Evolutionary conservation across 2,888 invertebrate genomes (phyloP), one percentile per base, ranked within the genome.

Genomic region (Plemyria rubiginata): DNA sequence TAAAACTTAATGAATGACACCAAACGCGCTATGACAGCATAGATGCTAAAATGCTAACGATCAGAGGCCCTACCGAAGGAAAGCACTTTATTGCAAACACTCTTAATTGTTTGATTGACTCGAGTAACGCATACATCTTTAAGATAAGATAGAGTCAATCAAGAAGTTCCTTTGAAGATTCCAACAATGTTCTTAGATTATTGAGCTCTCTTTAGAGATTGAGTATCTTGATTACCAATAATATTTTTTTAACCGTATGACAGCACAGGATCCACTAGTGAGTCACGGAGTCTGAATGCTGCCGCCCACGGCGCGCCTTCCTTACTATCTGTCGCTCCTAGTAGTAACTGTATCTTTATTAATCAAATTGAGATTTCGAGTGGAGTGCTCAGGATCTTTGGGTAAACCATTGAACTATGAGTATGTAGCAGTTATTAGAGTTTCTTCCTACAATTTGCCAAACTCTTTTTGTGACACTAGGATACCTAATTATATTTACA

Each of bases 201-300:
- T 52, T 16, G 45, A 62, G 40, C 40, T 45, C 54, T 55, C 41
- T 48, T 49, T 61, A 12, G 36, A 53, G 56, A 56, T 61, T 48
- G 53, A 57, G 45, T 50, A 54, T 60, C 54, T 41, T 29, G 65
- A 60, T 60, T 60, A 64, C 53, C 64, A 60, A 60, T 65, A 69
- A 60, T 66, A 56, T 62, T 64, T 65, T 61, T 60, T 67, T 68
- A 67, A 66, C 65, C 50, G 63, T 62, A 68, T 67, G 70, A 74
- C 64, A 68, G 70, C 68, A 67, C 73, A 70, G 71, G 57, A 74
- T 62, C 70, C 52, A 66, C 70, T 72, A 68, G 70, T 81, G 81
- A 80, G 74, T 81, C 81, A 81, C 68, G 78, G 75, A 74, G 70
- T 74, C 72, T 67, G 68, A 68, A 77, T 75, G 74, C 72, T 67